Conservation (phyloP, 2,113 vertebrate species). For the Cololabis saira region DNA sequence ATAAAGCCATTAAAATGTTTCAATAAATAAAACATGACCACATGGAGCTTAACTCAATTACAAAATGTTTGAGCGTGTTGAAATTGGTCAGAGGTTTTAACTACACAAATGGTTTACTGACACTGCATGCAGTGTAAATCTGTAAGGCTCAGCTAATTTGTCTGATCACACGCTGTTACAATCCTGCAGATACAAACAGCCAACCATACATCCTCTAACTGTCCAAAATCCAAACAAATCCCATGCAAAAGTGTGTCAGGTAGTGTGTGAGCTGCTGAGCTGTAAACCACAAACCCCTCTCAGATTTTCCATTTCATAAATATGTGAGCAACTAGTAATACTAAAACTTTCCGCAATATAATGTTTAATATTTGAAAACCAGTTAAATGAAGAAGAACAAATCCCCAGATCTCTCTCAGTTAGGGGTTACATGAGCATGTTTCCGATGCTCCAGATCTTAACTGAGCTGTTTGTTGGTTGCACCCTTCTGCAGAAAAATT, state of each 20-base stretch:
- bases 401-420: background rate
- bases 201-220: constrained; percentile 25
- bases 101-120: constrained; percentile 29
- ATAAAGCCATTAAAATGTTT: constrained; percentile 31
- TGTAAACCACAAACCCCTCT: constrained; percentile 4
- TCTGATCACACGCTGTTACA: constrained; percentile 28
- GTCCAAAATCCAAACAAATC: constrained; percentile 50
- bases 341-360: too few species aligned
- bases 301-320: constrained; percentile 1
- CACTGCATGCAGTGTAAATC: constrained; percentile 19
- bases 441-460: constrained; percentile 32
- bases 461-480: background rate
- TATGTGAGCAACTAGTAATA: background rate
- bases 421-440: constrained; percentile 24
- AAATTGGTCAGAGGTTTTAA: constrained; percentile 8
- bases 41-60: background rate
- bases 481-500: too few species aligned
- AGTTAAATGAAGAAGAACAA: background rate
- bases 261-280: constrained; percentile 20
- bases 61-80: constrained; percentile 20
- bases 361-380: too few species aligned
- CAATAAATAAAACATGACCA: constrained; percentile 15
- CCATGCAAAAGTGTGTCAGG: constrained; percentile 37
- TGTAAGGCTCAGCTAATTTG: constrained; percentile 23
- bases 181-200: constrained; percentile 28